Percentiles rank a stretch among this genome's conserved stretches.
Evolutionary conservation across 1,140 invertebrate genomes (phyloP).

Genomic region (Panonychus citri): DNA sequence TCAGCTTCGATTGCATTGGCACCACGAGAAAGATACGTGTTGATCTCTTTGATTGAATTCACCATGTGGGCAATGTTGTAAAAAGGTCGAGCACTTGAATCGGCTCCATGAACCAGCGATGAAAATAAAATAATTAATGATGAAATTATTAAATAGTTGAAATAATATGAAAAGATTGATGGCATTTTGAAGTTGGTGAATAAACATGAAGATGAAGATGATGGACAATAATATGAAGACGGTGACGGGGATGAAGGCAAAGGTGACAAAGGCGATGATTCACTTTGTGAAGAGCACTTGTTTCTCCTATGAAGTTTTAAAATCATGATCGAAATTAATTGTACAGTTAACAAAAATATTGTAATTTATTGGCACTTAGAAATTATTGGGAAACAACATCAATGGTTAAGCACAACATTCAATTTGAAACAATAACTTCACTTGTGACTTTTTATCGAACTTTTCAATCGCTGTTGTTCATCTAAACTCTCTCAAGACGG

Average conservation of each 20-base stretch:
- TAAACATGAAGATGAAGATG: no score
- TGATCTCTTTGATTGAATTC: constrained; percentile 16
- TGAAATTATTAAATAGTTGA: neutral
- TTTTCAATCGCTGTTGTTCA: no score
- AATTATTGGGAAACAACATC: neutral
- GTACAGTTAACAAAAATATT: no score
- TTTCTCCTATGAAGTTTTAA: no score
- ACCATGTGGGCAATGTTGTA: constrained; percentile 18
- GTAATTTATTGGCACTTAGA: no score
- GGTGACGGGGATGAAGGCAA: neutral
- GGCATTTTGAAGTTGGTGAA: neutral
- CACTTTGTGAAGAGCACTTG: no score
- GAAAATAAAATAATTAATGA: neutral
- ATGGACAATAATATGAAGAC: neutral
- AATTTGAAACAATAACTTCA: neutral
- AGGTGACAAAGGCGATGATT: neutral
- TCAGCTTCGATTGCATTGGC: constrained; percentile 18
- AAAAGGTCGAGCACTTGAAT: constrained; percentile 12
- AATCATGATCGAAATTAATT: no score
- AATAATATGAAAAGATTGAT: neutral
- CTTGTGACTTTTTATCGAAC: neutral
- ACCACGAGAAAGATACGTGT: constrained; percentile 13
- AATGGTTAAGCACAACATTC: neutral
- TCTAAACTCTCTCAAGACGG: no score
- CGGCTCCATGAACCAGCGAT: neutral